These are phyloP conservation scores for Dromius quadrimaculatus DNA, from an alignment of 2,888 invertebrate species.

Conservation along the genomic window DNA sequence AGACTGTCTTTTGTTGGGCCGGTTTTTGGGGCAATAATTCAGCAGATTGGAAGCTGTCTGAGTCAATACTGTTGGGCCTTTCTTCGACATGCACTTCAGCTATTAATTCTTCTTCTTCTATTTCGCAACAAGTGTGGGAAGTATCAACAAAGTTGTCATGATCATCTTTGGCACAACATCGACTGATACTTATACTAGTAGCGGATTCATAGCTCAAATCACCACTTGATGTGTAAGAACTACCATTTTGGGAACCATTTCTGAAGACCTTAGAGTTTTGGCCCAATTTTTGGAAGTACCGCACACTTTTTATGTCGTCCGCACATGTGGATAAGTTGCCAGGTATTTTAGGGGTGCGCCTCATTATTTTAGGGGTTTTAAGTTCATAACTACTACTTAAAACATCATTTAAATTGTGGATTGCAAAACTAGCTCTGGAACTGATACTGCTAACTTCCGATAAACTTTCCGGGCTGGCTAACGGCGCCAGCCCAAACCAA, in stretches of 20 bases:
- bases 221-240: conserved; percentile 63
- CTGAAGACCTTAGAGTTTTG: conserved; percentile 67
- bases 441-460: conserved; percentile 85
- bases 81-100: conserved; percentile 50
- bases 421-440: conserved; percentile 74
- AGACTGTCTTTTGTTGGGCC: conserved; percentile 58
- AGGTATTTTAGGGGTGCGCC: conserved; percentile 75
- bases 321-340: conserved; percentile 76
- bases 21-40: conserved; percentile 62
- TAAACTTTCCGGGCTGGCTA: conserved; percentile 86
- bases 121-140: conserved; percentile 57
- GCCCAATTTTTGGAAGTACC: conserved; percentile 69
- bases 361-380: conserved; percentile 72
- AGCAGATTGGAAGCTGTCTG: conserved; percentile 69
- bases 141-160: conserved; percentile 55
- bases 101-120: conserved; percentile 58
- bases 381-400: conserved; percentile 65
- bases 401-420: conserved; percentile 59
- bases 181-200: conserved; percentile 62
- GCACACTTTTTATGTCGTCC: conserved; percentile 73
- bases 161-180: conserved; percentile 58
- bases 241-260: conserved; percentile 60
- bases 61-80: conserved; percentile 55
- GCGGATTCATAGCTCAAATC: conserved; percentile 70
- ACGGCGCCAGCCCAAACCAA: conserved; percentile 79